These are phyloP conservation scores for Nibea albiflora DNA, from an alignment of 2,113 vertebrate genomes.

Conservation along the genomic window DNA sequence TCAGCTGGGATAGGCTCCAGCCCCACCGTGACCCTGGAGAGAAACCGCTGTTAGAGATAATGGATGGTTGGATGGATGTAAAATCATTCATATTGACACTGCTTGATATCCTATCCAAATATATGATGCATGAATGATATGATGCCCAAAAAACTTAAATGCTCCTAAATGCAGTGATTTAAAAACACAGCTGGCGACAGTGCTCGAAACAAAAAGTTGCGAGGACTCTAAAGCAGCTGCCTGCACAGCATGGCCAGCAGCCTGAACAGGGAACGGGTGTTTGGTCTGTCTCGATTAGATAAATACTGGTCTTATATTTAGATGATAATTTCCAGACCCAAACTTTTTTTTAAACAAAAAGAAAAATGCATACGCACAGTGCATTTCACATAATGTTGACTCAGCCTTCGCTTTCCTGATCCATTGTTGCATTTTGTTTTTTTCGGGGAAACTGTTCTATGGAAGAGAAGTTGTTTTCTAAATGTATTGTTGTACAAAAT, in stretches of 20 bases:
- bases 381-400: not conserved
- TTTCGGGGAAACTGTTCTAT: not conserved
- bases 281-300: not conserved
- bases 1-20: no score
- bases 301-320: slow-evolving; percentile 4
- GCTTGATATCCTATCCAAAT: not conserved
- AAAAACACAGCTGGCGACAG: not conserved
- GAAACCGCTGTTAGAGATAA: no score
- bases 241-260: not conserved
- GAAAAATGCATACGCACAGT: not conserved
- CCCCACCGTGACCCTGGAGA: no score
- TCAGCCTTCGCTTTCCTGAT: not conserved
- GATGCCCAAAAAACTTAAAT: not conserved
- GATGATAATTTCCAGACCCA: not conserved
- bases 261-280: not conserved
- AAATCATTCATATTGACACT: not conserved
- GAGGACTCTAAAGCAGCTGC: not conserved
- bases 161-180: not conserved
- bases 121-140: not conserved
- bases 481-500: not conserved
- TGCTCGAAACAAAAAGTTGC: not conserved
- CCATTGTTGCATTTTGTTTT: not conserved
- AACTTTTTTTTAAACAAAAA: not conserved
- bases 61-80: no score
- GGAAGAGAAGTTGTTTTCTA: not conserved